Evolutionary conservation across 2,113 vertebrate species (phyloP).

Genomic region (Tauraco erythrolophus): DNA sequence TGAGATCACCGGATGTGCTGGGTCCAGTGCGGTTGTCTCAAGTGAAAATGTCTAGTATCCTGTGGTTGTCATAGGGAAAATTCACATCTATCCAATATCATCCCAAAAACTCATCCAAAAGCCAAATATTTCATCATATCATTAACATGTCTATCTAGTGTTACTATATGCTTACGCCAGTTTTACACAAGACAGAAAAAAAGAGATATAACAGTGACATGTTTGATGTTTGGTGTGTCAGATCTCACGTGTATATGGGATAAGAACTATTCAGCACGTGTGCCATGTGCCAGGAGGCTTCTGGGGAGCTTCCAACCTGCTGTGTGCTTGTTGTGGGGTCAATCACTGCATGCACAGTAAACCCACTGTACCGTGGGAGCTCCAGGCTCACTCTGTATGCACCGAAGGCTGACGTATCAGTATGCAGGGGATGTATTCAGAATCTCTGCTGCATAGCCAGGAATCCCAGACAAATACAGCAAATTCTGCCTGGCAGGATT

Average conservation of each 20-base stretch:
- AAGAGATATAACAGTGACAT: fast-evolving
- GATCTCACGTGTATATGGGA: fast-evolving
- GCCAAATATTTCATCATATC: background rate
- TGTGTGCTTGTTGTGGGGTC: background rate
- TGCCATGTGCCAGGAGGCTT: background rate
- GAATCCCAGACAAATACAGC: background rate
- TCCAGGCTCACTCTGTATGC: background rate
- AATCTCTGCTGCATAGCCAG: background rate
- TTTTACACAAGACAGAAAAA: background rate
- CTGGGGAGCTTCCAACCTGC: background rate
- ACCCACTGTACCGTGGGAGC: background rate
- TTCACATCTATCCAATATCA: background rate
- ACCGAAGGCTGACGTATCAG: background rate
- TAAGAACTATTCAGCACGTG: background rate
- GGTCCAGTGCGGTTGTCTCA: background rate
- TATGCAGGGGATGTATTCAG: background rate
- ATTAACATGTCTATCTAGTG: background rate
- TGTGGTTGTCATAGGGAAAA: background rate
- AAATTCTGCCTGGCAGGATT: background rate
- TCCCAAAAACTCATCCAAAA: background rate
- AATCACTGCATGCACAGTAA: background rate
- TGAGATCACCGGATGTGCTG: background rate
- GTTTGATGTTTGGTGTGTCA: background rate
- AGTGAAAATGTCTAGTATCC: background rate
- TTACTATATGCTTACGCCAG: background rate